phyloP scores from a whole-genome alignment of 2,113 vertebrate genomes.

The Casuarius casuarius region DNA sequence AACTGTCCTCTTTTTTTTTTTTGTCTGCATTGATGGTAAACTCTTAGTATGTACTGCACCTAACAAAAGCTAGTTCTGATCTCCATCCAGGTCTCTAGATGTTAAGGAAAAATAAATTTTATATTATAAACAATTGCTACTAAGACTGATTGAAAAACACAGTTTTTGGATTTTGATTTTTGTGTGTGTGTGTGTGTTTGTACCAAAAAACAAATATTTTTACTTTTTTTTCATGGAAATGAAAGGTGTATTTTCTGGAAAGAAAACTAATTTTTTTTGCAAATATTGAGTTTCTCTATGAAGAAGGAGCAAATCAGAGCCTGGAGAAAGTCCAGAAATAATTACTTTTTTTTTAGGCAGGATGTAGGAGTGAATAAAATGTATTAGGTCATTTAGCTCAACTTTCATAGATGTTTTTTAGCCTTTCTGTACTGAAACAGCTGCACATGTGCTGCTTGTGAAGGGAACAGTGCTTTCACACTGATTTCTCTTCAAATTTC shows the following conservation, averaged over 20 bases:
- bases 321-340: background rate
- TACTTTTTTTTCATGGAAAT: no score
- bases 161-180: background rate
- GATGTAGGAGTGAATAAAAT: background rate
- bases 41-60: background rate
- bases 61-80: background rate
- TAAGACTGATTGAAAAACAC: background rate
- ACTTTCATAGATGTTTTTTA: background rate
- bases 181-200: background rate
- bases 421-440: background rate
- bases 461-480: background rate
- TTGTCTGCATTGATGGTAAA: background rate
- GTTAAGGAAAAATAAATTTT: background rate
- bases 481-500: background rate
- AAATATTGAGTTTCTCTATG: background rate
- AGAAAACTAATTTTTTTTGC: background rate
- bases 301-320: background rate
- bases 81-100: background rate
- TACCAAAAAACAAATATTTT: background rate
- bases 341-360: background rate
- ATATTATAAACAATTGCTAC: background rate
- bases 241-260: background rate
- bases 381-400: background rate
- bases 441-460: background rate
- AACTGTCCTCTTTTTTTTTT: fast-evolving